Base-by-base conservation (phyloP, 2,888 invertebrate species). In the Zaprionus obscuricornis region DNA sequence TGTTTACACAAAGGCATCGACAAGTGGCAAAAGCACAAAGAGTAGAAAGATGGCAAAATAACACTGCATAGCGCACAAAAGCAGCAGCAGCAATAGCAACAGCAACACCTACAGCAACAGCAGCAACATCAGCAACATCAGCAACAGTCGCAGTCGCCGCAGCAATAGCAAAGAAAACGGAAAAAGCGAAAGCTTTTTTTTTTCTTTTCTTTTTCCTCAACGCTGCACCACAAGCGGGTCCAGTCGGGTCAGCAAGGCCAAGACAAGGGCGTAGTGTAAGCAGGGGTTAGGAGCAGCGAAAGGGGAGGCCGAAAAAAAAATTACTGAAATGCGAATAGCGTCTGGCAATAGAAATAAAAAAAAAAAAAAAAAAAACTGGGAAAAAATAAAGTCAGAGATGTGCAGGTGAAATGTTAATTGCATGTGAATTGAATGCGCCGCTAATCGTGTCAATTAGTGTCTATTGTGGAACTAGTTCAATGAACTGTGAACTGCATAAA, bases 61-160 rank as follows among this genome's bases (percentile, higher is more conserved):
- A 33, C 18, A n/a, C n/a, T n/a, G n/a, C n/a, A n/a, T n/a, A n/a
- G n/a, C n/a, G n/a, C n/a, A n/a, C n/a, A n/a, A n/a, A n/a, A 56
- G 31, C 50, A 47, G 22, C 22, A 22, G 22, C 7, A 16, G 26
- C 56, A 56, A 46, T 56, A 33, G 59, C 42, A 8, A 36, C 13
- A 24, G 13, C 16, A 22, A 29, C 18, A 49, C 29, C 17, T 31
- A 46, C 7, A 7, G 4, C 4, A 22, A 7, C 22, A 22, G 7
- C 22, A 63, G 68, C 68, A 69, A 69, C 68, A 69, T 69, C 69
- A 69, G 68, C 67, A n/a, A n/a, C n/a, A n/a, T n/a, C n/a, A 56
- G 31, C 50, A 47, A 7, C 22, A 22, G 22, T 22, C 11, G 26
- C 56, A 56, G 45, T 56, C 39, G 59, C 42, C 5, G 42, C 13